A percentile compares a stretch with the other conserved stretches of the same genome.
Evolutionary conservation across 2,888 invertebrate genomes (phyloP).

Genomic region (Dolichomitus sp.): DNA sequence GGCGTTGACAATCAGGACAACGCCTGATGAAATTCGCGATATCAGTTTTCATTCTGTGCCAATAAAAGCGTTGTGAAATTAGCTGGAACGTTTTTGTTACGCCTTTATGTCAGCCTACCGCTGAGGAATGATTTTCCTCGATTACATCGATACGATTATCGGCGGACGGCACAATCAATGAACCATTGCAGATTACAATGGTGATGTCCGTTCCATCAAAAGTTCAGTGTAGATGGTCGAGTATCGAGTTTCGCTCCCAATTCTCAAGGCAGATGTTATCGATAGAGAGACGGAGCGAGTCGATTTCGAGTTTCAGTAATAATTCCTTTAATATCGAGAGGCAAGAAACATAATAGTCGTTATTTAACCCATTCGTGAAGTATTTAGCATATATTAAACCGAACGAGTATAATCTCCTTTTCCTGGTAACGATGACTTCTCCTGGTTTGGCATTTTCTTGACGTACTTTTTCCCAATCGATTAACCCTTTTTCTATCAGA

Average conservation of each 20-base stretch:
- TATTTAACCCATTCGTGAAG: background rate
- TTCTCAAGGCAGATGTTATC: background rate
- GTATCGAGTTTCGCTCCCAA: background rate
- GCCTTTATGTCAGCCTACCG: background rate
- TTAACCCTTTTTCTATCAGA: background rate
- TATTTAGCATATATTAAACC: background rate
- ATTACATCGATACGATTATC: background rate
- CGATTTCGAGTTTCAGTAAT: background rate
- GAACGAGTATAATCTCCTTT: background rate
- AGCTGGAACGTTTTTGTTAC: constrained; percentile 5
- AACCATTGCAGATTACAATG: constrained; percentile 1
- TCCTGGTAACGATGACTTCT: background rate
- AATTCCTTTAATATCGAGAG: background rate
- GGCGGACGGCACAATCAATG: background rate
- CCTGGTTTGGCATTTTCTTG: background rate
- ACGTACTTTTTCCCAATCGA: background rate
- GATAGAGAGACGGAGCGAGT: background rate
- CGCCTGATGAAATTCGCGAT: background rate
- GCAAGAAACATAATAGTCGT: background rate
- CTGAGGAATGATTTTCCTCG: background rate
- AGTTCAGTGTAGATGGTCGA: background rate
- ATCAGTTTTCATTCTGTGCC: constrained; percentile 3
- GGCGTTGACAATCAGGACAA: constrained; percentile 1
- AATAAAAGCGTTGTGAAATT: constrained; percentile 4
- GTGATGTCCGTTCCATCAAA: background rate